Base-by-base conservation (phyloP, 2,113 vertebrate genomes). In the Dascyllus trimaculatus region DNA sequence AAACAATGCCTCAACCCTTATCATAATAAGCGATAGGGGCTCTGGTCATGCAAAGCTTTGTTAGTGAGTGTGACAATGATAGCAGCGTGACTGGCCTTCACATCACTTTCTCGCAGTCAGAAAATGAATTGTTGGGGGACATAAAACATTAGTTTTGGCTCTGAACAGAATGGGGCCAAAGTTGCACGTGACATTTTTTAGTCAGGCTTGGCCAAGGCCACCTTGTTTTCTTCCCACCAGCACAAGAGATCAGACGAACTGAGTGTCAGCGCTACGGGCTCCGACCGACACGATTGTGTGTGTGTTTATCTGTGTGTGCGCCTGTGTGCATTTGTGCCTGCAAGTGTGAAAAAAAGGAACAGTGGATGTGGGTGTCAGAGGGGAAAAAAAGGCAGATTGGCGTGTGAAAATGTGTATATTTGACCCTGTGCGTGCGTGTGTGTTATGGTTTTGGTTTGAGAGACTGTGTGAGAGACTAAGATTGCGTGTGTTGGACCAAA, bases 401-500 rank as follows among this genome's bases (percentile, higher is more conserved):
- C 83, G 62, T 85, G 87, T 84, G 78, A 91, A 88, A 74, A 75
- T 68, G 76, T 64, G 78, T 85, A n/a, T 77, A 48, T 84, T 73
- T 83, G 60, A 60, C 81, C 77, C 26, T 70, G 80, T 72, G 73
- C 68, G 81, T 81, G 85, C 49, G 66, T 78, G 43, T 54, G 78
- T 82, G 58, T 81, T 81, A 61, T 83, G 71, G 67, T 76, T 86
- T 81, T 17, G 86, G 89, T 86, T 84, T 85, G 78, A 68, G 73
- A 72, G 51, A 59, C 84, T 78, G 57, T 84, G 71, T 75, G 58
- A 66, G 78, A 79, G 71, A 75, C 79, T 57, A 75, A 75, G 83
- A 81, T 88, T 89, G 90, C 91, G 86, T 91, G 92, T 75, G 86
- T 43, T 51, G 72, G 76, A 78, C 73, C 62, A 89, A 88, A 89